phyloP scores from a whole-genome alignment of 1,140 invertebrate genomes.

The Neodiprion lecontei region DNA sequence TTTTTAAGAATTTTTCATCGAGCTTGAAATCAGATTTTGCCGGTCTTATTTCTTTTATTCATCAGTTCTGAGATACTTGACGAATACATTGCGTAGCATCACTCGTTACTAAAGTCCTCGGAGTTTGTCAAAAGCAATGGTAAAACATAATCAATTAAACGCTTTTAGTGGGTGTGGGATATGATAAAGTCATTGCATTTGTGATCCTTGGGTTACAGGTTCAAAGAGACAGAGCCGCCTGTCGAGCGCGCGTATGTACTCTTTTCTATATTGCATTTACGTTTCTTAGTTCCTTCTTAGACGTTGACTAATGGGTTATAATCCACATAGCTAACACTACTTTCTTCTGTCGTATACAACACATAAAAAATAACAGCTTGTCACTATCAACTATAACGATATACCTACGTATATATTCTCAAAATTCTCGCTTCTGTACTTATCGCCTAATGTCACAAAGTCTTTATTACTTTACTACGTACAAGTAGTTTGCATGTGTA shows the following conservation, averaged over 20 bases:
- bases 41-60: no score
- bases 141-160: slow-evolving; percentile 53
- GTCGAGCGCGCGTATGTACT: slow-evolving; percentile 88
- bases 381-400: not conserved
- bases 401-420: no score
- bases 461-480: no score
- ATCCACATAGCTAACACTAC: not conserved
- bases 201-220: slow-evolving; percentile 76
- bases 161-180: slow-evolving; percentile 14
- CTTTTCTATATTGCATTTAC: slow-evolving; percentile 27
- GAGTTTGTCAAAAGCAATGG: slow-evolving; percentile 44
- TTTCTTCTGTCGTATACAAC: not conserved
- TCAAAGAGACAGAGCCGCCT: slow-evolving; percentile 86
- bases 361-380: not conserved
- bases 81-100: not conserved
- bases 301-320: not conserved
- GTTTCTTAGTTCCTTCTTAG: slow-evolving; percentile 34
- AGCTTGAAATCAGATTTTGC: no score
- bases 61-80: not conserved
- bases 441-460: no score
- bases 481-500: no score
- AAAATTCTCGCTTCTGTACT: no score
- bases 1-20: no score
- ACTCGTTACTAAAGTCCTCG: slow-evolving; percentile 11
- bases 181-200: slow-evolving; percentile 35